Percentiles rank a stretch among this genome's conserved stretches.
These are phyloP conservation scores for Pollenia labialis DNA, from an alignment of 2,888 invertebrate species.

Conservation along the genomic window DNA sequence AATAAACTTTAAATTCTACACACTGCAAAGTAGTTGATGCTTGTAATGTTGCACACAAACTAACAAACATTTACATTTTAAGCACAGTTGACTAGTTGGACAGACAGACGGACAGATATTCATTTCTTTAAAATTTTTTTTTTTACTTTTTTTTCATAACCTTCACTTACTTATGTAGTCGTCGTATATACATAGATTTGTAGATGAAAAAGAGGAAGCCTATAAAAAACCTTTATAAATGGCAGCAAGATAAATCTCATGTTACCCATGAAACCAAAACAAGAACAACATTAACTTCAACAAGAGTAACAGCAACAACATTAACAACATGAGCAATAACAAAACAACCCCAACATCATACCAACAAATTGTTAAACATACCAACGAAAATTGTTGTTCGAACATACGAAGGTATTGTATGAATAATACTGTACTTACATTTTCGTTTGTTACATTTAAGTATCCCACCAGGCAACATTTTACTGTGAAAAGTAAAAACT, in stretches of 20 bases:
- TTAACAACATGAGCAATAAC: conserved; percentile 8
- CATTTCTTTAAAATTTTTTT: conserved; percentile 42
- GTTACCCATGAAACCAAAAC: conserved; percentile 63
- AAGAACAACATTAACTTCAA: conserved; percentile 21
- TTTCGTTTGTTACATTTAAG: background rate
- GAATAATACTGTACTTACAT: conserved; percentile 6
- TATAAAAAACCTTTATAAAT: conserved; percentile 69
- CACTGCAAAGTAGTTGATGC: conserved; percentile 10
- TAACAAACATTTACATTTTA: conserved; percentile 6
- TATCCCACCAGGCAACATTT: conserved; percentile 57
- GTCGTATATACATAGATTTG: conserved; percentile 39
- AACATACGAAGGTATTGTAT: conserved; percentile 13
- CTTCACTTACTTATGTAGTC: conserved; percentile 39
- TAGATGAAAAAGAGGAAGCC: conserved; percentile 71
- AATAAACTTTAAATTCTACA: conserved; percentile 32
- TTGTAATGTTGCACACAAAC: conserved; percentile 11
- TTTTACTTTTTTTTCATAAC: conserved; percentile 43
- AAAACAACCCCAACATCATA: conserved; percentile 58
- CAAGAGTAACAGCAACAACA: conserved; percentile 22
- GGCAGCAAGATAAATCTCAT: conserved; percentile 73
- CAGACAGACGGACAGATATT: conserved; percentile 38
- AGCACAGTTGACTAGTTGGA: conserved; percentile 53
- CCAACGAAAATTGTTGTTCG: conserved; percentile 49
- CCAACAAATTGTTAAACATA: conserved; percentile 70
- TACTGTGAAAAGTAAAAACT: background rate